Evolutionary conservation across 2,888 invertebrate genomes (phyloP).

Genomic region (Philaethria dido): DNA sequence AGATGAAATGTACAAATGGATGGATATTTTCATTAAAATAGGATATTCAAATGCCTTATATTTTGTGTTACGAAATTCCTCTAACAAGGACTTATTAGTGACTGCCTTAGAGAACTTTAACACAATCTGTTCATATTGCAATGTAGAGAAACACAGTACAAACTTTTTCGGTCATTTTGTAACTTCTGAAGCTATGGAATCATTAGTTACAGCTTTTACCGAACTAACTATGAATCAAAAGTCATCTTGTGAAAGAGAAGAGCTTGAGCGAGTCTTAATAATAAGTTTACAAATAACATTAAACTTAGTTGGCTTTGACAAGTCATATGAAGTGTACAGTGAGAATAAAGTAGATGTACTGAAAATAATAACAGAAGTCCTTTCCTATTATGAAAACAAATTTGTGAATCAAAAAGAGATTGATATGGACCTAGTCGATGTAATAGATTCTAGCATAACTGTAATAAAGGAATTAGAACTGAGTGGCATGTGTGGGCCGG

Average conservation of each 20-base stretch:
- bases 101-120: slow-evolving; percentile 85
- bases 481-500: slow-evolving; percentile 54
- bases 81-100: slow-evolving; percentile 84
- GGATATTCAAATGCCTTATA: slow-evolving; percentile 84
- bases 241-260: slow-evolving; percentile 58
- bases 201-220: slow-evolving; percentile 61
- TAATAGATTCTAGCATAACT: slow-evolving; percentile 65
- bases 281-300: slow-evolving; percentile 68
- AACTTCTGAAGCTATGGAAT: slow-evolving; percentile 60
- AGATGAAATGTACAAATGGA: slow-evolving; percentile 73
- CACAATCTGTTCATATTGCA: slow-evolving; percentile 77
- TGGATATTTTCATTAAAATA: slow-evolving; percentile 72
- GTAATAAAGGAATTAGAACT: slow-evolving; percentile 59
- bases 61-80: slow-evolving; percentile 90
- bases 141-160: slow-evolving; percentile 57
- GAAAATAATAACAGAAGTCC: slow-evolving; percentile 60
- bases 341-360: slow-evolving; percentile 56
- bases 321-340: slow-evolving; percentile 59
- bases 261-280: slow-evolving; percentile 66
- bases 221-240: slow-evolving; percentile 63
- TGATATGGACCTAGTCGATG: slow-evolving; percentile 67
- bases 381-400: slow-evolving; percentile 69
- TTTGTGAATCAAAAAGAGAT: slow-evolving; percentile 65
- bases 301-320: slow-evolving; percentile 68
- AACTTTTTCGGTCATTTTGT: slow-evolving; percentile 69